These are phyloP conservation scores for Hydrolagus affinis DNA, from an alignment of 2,113 vertebrate species.

Conservation along the genomic window DNA sequence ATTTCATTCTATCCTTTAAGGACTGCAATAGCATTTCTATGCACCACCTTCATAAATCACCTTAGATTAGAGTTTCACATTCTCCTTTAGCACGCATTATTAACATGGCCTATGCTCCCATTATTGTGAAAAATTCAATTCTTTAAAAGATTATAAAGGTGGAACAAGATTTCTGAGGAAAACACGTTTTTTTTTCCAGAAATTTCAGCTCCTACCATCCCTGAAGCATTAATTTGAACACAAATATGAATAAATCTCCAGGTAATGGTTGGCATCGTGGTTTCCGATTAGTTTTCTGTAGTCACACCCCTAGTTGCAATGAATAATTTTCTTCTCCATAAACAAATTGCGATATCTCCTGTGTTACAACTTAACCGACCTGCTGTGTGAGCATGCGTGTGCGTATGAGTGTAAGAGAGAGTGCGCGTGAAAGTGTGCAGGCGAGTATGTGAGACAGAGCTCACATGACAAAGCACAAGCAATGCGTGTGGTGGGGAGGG, in stretches of 20 bases:
- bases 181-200: background rate
- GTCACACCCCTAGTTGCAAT: background rate
- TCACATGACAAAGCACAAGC: too few species aligned
- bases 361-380: background rate
- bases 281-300: constrained; percentile 4
- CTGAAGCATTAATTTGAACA: background rate
- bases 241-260: background rate
- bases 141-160: background rate
- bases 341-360: background rate
- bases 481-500: too few species aligned
- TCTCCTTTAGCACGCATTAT: background rate
- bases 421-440: too few species aligned
- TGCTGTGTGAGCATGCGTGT: background rate
- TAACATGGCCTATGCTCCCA: background rate
- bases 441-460: too few species aligned
- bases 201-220: constrained; percentile 1
- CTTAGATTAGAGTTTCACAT: background rate
- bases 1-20: background rate
- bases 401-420: too few species aligned
- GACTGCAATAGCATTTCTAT: background rate
- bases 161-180: background rate
- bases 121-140: background rate
- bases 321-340: background rate
- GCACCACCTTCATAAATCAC: background rate
- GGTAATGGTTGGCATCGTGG: constrained; percentile 12